phyloP scores from a whole-genome alignment of 2,888 invertebrate species.

The Octonoba sinensis region DNA sequence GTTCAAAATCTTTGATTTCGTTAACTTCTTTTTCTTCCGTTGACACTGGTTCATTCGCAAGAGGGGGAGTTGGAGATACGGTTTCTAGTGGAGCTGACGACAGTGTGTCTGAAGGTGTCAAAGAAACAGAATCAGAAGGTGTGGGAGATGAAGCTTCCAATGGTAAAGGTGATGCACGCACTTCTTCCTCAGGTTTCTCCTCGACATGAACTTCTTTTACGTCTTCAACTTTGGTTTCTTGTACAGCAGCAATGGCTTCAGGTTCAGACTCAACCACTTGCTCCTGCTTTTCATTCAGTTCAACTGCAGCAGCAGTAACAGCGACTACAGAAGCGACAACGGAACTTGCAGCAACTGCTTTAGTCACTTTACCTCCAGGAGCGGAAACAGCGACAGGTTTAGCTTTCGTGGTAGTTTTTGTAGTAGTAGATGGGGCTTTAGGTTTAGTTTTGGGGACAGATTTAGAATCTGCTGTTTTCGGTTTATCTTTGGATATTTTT shows the following conservation, averaged over 20 bases:
- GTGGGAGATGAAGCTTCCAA: constrained; percentile 50
- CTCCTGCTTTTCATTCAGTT: constrained; percentile 70
- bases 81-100: constrained; percentile 56
- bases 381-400: constrained; percentile 32
- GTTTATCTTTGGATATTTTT: constrained; percentile 54
- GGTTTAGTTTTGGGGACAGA: constrained; percentile 49
- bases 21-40: constrained; percentile 61
- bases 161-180: constrained; percentile 38
- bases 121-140: constrained; percentile 54
- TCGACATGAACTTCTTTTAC: constrained; percentile 11
- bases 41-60: constrained; percentile 39
- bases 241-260: constrained; percentile 12
- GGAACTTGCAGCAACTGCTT: constrained; percentile 74
- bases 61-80: constrained; percentile 51
- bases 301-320: constrained; percentile 76
- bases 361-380: constrained; percentile 41
- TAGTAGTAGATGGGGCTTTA: constrained; percentile 30
- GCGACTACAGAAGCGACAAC: constrained; percentile 74
- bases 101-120: constrained; percentile 53
- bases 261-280: constrained; percentile 29
- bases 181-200: constrained; percentile 37
- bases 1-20: constrained; percentile 60
- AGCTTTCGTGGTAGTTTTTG: constrained; percentile 45
- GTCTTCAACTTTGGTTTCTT: constrained; percentile 7
- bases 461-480: constrained; percentile 48